Conservation (phyloP, 2,797 vertebrate genomes). For the Pangasius krempfi region DNA sequence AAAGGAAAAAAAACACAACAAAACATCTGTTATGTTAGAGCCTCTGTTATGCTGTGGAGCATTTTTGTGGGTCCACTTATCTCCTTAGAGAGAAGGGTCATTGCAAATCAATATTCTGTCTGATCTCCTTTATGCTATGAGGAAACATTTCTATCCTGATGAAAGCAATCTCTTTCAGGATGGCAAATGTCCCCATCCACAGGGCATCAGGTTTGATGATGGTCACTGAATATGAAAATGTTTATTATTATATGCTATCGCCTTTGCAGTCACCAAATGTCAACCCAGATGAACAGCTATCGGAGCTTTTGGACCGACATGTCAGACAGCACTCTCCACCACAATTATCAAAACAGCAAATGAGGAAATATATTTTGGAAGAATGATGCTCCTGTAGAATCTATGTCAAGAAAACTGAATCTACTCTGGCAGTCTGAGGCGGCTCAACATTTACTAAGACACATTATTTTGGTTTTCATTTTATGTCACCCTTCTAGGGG, state of each 20-base stretch:
- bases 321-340: background rate
- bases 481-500: background rate
- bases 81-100: too few species aligned
- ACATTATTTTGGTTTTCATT: background rate
- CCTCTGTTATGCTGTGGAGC: background rate
- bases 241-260: background rate
- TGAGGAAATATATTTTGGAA: background rate
- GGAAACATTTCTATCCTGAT: background rate
- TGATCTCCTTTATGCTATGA: background rate
- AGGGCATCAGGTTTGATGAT: background rate
- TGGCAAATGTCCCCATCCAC: background rate
- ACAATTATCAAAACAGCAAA: background rate
- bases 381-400: background rate
- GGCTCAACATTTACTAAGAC: background rate
- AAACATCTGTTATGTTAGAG: background rate
- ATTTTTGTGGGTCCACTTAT: background rate
- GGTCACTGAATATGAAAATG: background rate
- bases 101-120: background rate
- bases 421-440: background rate
- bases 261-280: background rate
- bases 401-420: background rate
- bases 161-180: background rate
- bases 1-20: background rate
- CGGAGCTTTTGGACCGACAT: background rate
- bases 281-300: background rate